Evolutionary conservation across 2,113 vertebrate genomes (phyloP).

Genomic region (Calyptomena viridis): DNA sequence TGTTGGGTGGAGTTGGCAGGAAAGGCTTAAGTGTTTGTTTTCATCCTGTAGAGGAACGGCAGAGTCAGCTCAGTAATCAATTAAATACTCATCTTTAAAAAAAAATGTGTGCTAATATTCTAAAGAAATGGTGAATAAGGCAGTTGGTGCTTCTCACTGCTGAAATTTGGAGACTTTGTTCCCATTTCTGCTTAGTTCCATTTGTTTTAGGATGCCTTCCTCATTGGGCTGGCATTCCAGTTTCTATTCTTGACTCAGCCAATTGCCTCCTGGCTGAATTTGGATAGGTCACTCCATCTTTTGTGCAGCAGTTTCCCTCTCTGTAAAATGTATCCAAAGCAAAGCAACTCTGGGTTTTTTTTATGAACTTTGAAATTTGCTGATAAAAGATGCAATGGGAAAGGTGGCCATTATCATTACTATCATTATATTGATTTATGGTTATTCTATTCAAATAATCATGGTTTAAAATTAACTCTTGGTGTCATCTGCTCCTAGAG

Average conservation of each 20-base stretch:
- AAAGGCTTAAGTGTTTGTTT: slow-evolving; percentile 47
- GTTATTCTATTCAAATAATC: not conserved
- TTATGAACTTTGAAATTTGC: not conserved
- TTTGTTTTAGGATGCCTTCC: not conserved
- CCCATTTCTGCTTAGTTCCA: not conserved
- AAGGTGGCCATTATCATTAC: not conserved
- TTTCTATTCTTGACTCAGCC: slow-evolving; percentile 15
- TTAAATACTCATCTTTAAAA: not conserved
- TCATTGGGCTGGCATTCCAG: not conserved
- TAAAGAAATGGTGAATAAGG: not conserved
- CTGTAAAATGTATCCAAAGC: not conserved
- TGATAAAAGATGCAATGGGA: not conserved
- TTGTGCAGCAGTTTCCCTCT: not conserved
- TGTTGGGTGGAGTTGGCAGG: slow-evolving; percentile 40
- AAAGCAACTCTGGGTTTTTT: not conserved
- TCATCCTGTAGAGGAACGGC: not conserved
- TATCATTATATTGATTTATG: not conserved
- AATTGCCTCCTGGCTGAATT: slow-evolving; percentile 14
- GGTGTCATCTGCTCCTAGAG: not conserved
- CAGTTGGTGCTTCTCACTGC: not conserved
- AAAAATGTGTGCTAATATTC: not conserved
- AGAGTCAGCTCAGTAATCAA: not conserved
- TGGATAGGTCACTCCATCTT: slow-evolving; percentile 25
- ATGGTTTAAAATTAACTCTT: not conserved
- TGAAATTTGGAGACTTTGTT: not conserved